Percentiles rank a stretch among this genome's conserved stretches.
These are phyloP conservation scores for Hyla sarda DNA, from an alignment of 2,113 vertebrate species.

Conservation along the genomic window DNA sequence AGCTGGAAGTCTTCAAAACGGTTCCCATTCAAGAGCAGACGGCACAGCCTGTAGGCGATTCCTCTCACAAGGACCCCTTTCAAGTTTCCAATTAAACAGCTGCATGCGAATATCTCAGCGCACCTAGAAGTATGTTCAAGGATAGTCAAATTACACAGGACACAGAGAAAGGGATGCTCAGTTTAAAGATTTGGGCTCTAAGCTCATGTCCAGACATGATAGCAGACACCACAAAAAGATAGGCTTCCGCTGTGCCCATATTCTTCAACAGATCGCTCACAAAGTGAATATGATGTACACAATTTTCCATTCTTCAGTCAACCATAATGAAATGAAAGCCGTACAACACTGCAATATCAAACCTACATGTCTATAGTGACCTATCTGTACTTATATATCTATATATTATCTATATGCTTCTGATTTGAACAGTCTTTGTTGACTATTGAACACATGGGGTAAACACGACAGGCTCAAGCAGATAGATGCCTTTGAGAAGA, in stretches of 20 bases:
- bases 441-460: too few relatives aligned
- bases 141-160: conserved; percentile 35
- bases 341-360: too few relatives aligned
- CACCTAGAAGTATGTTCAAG: conserved; percentile 22
- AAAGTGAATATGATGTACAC: neutral
- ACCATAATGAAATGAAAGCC: too few relatives aligned
- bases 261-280: neutral
- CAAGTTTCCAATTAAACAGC: conserved; percentile 35
- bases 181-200: neutral
- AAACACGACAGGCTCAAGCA: too few relatives aligned
- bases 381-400: too few relatives aligned
- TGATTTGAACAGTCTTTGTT: too few relatives aligned
- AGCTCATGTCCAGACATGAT: neutral
- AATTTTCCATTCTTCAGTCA: neutral
- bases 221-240: conserved; percentile 3
- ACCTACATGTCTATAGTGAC: too few relatives aligned
- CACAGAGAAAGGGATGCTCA: neutral
- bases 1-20: neutral
- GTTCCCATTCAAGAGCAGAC: conserved; percentile 10
- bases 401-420: too few relatives aligned
- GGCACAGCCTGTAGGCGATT: conserved; percentile 25
- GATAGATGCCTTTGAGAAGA: too few relatives aligned
- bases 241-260: neutral
- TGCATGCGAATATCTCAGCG: neutral
- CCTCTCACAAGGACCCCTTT: conserved; percentile 10